These are phyloP conservation scores for Vidua chalybeata DNA, from an alignment of 2,113 vertebrate species.

Conservation along the genomic window DNA sequence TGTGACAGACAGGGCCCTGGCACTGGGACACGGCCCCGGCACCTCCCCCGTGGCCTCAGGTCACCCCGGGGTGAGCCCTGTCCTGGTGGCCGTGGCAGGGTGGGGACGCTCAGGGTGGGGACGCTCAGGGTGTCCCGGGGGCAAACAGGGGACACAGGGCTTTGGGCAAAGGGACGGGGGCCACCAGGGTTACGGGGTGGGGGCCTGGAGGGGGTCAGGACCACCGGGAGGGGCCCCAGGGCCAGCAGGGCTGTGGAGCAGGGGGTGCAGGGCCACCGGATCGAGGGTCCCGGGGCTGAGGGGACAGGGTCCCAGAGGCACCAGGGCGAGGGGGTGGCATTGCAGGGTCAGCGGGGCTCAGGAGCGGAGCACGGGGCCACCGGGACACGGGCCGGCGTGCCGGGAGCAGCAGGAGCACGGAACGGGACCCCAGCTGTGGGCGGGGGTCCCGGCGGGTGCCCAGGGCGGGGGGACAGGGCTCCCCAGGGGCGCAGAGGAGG, in stretches of 20 bases:
- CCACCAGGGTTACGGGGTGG: not conserved
- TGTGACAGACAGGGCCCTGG: not conserved
- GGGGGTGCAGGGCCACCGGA: too few species aligned
- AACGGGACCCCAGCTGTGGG: not conserved
- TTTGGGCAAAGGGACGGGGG: not conserved
- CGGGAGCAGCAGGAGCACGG: not conserved
- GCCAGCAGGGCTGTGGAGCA: rapidly evolving
- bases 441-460: not conserved
- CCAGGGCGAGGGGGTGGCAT: rapidly evolving
- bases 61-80: not conserved
- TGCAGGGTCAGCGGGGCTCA: not conserved
- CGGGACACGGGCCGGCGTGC: rapidly evolving
- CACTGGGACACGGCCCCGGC: not conserved
- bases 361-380: not conserved
- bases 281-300: too few species aligned
- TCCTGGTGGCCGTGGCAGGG: rapidly evolving
- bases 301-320: too few species aligned
- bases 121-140: not conserved
- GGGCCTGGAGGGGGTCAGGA: not conserved
- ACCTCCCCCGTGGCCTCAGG: not conserved
- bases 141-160: not conserved
- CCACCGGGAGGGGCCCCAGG: not conserved
- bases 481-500: not conserved
- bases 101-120: not conserved
- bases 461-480: rapidly evolving